A percentile compares a stretch with the other conserved stretches of the same genome.
phyloP scores from a whole-genome alignment of 1,140 invertebrate genomes.

The Drosophila willistoni region DNA sequence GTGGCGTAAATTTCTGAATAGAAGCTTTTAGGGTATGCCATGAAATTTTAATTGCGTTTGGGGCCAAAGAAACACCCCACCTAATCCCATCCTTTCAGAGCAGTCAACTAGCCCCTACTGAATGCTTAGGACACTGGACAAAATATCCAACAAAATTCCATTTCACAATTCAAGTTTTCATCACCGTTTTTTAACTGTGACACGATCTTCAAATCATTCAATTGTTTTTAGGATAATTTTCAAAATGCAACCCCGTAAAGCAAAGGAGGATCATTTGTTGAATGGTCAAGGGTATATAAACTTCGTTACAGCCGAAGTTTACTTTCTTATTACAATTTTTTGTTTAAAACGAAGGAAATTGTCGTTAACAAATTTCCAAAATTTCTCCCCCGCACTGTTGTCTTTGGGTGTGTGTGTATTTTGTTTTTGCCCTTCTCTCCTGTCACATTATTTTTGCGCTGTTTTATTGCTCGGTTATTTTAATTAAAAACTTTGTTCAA shows the following conservation, averaged over 20 bases:
- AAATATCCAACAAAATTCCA: neutral
- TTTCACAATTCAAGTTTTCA: too few relatives aligned
- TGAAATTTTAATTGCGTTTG: slow-evolving; percentile 71
- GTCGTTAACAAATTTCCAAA: slow-evolving; percentile 38
- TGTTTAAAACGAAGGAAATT: slow-evolving; percentile 19
- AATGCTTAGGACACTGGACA: neutral
- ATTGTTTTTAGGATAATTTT: too few relatives aligned
- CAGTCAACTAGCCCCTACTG: neutral
- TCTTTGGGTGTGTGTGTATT: neutral
- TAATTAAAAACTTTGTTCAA: slow-evolving; percentile 77
- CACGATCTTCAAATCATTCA: too few relatives aligned
- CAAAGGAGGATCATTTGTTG: too few relatives aligned
- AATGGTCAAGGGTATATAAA: too few relatives aligned
- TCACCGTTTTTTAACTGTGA: too few relatives aligned
- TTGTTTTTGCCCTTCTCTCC: slow-evolving; percentile 18
- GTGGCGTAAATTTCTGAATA: slow-evolving; percentile 35
- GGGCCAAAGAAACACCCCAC: slow-evolving; percentile 21
- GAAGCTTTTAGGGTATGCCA: slow-evolving; percentile 42
- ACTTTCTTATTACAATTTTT: neutral
- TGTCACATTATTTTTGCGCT: slow-evolving; percentile 46
- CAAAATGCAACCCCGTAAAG: too few relatives aligned
- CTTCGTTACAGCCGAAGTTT: neutral
- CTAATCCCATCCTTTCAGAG: neutral
- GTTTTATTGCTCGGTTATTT: slow-evolving; percentile 80
- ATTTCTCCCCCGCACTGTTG: neutral